A percentile compares a stretch with the other conserved stretches of the same genome.
Conservation (phyloP, 2,113 vertebrate genomes). For the Glaucidium brasilianum region DNA sequence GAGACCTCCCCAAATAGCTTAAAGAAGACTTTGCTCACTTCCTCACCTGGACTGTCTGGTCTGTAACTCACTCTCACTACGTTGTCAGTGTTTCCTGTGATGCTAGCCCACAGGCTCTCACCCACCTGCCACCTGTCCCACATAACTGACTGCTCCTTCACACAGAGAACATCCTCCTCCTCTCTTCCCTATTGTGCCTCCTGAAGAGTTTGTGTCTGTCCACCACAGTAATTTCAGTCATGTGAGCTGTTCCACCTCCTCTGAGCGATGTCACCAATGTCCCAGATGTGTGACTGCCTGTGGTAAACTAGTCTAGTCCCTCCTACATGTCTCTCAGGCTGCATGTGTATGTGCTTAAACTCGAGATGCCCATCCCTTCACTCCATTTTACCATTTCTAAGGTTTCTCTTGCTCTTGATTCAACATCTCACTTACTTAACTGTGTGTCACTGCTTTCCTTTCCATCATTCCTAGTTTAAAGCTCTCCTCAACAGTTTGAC, state of each 20-base stretch:
- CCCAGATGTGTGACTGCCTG: neutral
- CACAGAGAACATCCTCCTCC: neutral
- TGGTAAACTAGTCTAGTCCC: neutral
- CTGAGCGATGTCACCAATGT: neutral
- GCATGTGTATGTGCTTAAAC: neutral
- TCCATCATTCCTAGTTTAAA: neutral
- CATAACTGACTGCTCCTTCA: neutral
- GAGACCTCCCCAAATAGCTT: neutral
- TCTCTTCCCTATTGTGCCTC: neutral
- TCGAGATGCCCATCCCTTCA: neutral
- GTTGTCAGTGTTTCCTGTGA: neutral
- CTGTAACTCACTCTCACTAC: neutral
- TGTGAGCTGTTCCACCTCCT: neutral
- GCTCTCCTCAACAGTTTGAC: neutral
- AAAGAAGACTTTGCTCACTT: rapidly evolving
- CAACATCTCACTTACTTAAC: neutral
- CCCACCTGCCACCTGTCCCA: too few relatives aligned
- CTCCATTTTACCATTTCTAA: neutral
- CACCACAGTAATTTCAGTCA: neutral
- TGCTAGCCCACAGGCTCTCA: neutral
- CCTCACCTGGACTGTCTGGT: neutral
- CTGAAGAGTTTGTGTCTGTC: neutral
- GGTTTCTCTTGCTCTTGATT: neutral
- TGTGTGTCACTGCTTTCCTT: neutral
- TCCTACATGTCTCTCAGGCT: neutral